Evolutionary conservation across 2,797 vertebrate genomes (phyloP).

Genomic region (Sardinella longiceps): DNA sequence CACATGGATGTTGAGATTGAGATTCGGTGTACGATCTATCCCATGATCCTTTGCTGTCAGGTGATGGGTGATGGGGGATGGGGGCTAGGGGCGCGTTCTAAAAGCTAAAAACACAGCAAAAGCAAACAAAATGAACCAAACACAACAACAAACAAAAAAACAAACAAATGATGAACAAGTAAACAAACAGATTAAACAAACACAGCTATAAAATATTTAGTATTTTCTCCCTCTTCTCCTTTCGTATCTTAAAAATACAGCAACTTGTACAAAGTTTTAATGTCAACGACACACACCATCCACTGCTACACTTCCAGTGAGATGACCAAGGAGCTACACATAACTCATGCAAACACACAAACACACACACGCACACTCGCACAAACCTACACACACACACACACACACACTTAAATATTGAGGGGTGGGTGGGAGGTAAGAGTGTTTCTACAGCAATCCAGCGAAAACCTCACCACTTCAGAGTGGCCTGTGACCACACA

Average conservation of each 20-base stretch:
- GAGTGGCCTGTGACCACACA: slow-evolving; percentile 80
- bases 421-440: no score
- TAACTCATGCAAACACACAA: neutral
- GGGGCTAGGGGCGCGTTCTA: no score
- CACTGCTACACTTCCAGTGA: slow-evolving; percentile 37
- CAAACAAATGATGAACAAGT: slow-evolving; percentile 10
- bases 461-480: slow-evolving; percentile 94
- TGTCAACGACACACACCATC: slow-evolving; percentile 41
- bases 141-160: neutral
- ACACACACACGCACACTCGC: neutral
- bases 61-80: neutral
- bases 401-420: neutral
- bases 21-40: neutral
- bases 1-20: no score
- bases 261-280: slow-evolving; percentile 43
- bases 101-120: slow-evolving; percentile 1
- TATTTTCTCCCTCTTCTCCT: neutral
- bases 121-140: slow-evolving; percentile 8
- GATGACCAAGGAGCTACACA: slow-evolving; percentile 30
- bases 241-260: slow-evolving; percentile 25
- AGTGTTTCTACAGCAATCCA: no score
- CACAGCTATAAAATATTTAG: neutral
- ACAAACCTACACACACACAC: no score
- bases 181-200: neutral
- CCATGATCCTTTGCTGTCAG: neutral